phyloP scores from a whole-genome alignment of 2,888 invertebrate species.

The Leucoma salicis region DNA sequence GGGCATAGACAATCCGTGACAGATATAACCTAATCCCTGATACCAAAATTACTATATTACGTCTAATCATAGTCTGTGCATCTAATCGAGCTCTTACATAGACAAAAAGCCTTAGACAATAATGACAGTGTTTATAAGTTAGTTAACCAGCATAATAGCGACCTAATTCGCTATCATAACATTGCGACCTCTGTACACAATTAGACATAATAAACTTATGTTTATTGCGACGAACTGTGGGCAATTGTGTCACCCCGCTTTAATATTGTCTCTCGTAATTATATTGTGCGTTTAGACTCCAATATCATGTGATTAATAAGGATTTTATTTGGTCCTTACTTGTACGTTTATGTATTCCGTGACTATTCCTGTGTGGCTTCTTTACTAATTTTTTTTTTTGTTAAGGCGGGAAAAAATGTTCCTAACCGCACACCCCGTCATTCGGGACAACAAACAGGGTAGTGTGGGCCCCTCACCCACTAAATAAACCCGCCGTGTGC shows the following conservation, averaged over 20 bases:
- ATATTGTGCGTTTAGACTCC: background rate
- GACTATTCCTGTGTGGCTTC: no score
- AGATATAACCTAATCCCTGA: background rate
- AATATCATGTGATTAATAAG: background rate
- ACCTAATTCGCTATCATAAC: conserved; percentile 19
- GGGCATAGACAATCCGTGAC: no score
- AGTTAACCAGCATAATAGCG: conserved; percentile 12
- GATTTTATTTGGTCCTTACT: background rate
- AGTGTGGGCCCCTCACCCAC: no score
- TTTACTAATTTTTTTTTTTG: no score
- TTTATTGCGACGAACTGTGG: conserved; percentile 17
- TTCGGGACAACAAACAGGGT: no score
- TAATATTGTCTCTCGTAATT: conserved; percentile 1
- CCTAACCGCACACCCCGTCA: no score
- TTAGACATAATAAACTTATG: conserved; percentile 24
- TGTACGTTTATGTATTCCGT: background rate
- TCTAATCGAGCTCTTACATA: background rate
- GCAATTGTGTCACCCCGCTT: conserved; percentile 26
- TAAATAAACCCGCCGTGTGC: no score
- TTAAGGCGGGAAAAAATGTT: no score
- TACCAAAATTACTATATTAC: background rate
- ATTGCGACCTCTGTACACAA: conserved; percentile 29
- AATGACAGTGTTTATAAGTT: conserved; percentile 5
- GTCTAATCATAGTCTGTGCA: no score
- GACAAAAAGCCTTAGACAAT: conserved; percentile 1